Evolutionary conservation across 2,113 vertebrate species (phyloP), one percentile per base, ranked within the genome.

Genomic region (Rallus limicola): DNA sequence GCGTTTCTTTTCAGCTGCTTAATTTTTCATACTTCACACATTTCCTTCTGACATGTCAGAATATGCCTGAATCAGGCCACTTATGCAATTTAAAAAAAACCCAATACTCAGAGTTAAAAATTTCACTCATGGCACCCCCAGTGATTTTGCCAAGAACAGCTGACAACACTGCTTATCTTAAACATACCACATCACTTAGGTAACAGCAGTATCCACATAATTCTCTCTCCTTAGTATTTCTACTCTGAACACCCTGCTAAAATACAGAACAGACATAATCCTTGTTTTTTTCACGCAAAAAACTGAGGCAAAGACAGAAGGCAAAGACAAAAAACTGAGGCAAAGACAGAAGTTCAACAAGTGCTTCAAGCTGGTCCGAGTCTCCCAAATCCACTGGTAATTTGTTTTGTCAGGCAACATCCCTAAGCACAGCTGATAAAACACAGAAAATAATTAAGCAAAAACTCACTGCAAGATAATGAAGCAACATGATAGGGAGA

Each of bases 311-410:
- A 82, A 76, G 80, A 88, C 76, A 91, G 83, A 91, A 93, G 74
- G n/a, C n/a, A n/a, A n/a, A n/a, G n/a, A n/a, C 5, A 24, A 74
- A 80, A 75, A 95, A 91, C 59, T 33, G 20, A 95, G 29, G 53
- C 58, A 75, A 82, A 76, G 80, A 88, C 76, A 91, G 83, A 91
- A 20, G 72, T 84, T 95, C 94, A 96, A 79, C 52, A 92, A 93
- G 74, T 77, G 50, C 60, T 90, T 92, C 86, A 86, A 92, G 64
- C 42, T 71, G 48, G 59, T 82, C 44, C 74, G 75, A 84, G 50
- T 48, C 44, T 76, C 80, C 56, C 46, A 91, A 70, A 76, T 34
- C 53, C 59, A 56, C 52, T 17, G 18, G 75, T 92, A 60, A 91
- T 84, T 81, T 91, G 75, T 82, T 94, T 93, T 92, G 72, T 88